A percentile compares a stretch with the other conserved stretches of the same genome.
Evolutionary conservation across 2,113 vertebrate species (phyloP).

Genomic region (Rhinoptilus africanus): DNA sequence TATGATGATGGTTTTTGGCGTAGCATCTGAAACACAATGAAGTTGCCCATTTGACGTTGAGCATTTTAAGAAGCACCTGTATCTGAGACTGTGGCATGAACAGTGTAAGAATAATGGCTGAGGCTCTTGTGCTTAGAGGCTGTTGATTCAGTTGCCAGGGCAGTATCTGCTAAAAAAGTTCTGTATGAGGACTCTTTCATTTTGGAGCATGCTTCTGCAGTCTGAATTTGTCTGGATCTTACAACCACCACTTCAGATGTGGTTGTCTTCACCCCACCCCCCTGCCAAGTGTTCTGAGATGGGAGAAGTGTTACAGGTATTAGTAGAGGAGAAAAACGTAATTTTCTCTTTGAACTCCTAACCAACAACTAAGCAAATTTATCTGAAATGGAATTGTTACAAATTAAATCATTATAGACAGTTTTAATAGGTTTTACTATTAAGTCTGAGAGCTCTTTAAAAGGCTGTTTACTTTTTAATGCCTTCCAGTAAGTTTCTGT

Average conservation of each 20-base stretch:
- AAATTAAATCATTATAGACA: background rate
- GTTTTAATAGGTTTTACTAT: background rate
- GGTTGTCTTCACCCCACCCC: background rate
- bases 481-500: background rate
- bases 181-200: background rate
- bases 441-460: background rate
- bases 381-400: background rate
- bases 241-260: fast-evolving
- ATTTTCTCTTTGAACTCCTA: background rate
- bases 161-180: background rate
- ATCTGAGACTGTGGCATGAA: background rate
- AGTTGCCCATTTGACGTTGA: background rate
- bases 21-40: background rate
- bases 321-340: background rate
- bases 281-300: background rate
- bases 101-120: fast-evolving
- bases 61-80: background rate
- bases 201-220: background rate
- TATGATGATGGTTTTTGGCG: background rate
- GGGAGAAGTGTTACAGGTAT: background rate
- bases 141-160: background rate
- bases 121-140: background rate
- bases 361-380: background rate
- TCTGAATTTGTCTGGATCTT: background rate
- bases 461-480: background rate